Evolutionary conservation across 1,140 invertebrate genomes (phyloP), one percentile per base, ranked within the genome.

Genomic region (Caenorhabditis remanei): DNA sequence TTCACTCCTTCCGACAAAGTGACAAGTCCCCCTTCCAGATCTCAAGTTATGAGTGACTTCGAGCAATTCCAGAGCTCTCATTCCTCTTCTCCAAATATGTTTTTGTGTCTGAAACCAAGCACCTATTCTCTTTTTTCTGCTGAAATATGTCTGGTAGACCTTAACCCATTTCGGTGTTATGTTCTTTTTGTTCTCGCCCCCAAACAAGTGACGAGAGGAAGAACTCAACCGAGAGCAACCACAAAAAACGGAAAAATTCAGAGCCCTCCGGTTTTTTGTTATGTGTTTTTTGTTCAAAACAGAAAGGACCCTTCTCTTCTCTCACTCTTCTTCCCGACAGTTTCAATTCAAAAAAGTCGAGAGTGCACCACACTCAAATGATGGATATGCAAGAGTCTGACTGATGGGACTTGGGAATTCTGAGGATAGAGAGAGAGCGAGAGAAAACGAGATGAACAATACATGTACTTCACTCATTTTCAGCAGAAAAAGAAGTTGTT

Each of bases 321-420:
- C 41, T 46, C 71, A 53, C 71, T 7, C 40, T 50, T 43, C 7
- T 24, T n/a, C 43, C 8, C 5, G 43, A 79, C 71, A 71, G 65
- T 71, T 71, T 71, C 65, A 71, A 71, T 71, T 71, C 65, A 43
- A 71, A 71, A 71, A 67, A 71, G 19, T n/a, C 65, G 65, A 46
- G 65, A 71, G 65, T 71, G 65, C 65, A 71, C 65, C 19, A 41
- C n/a, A 11, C 43, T 14, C n/a, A 24, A 53, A 79, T 79, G 71
- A 79, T 79, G 71, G 71, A 79, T 79, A 79, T 79, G 71, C 46
- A 11, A n/a, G 71, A 79, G 21, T 63, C 61, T 43, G 71, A 79
- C 7, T 79, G 71, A 79, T 79, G 71, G 46, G 71, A 79, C 21
- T 79, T 79, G 71, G 71, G 71, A 79, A 79, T 79, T 79, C 71